Percentiles rank a stretch among this genome's conserved stretches.
Evolutionary conservation across 2,888 invertebrate species (phyloP).

Genomic region (Ophion ventricosus): DNA sequence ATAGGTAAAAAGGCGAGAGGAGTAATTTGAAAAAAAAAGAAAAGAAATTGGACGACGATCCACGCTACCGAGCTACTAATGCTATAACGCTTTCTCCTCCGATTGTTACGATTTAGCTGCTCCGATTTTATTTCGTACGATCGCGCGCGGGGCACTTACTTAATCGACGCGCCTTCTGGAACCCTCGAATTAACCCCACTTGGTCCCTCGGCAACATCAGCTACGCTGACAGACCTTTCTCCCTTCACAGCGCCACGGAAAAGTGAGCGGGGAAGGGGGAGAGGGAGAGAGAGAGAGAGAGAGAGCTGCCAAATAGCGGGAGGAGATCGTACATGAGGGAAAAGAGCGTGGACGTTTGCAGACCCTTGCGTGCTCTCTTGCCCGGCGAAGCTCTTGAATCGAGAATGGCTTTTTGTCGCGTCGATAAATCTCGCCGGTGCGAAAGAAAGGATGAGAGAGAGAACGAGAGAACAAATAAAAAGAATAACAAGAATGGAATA

Average conservation of each 20-base stretch:
- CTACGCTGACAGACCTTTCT: constrained; percentile 42
- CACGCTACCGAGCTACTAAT: neutral
- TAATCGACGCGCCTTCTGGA: constrained; percentile 60
- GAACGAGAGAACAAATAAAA: constrained; percentile 13
- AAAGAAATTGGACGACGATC: neutral
- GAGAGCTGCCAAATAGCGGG: neutral
- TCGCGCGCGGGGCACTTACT: constrained; percentile 38
- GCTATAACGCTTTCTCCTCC: constrained; percentile 4
- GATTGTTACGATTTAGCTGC: constrained; percentile 26
- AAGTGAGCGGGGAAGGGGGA: neutral
- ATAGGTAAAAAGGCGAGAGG: neutral
- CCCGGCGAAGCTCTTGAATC: constrained; percentile 52
- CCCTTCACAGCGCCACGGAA: constrained; percentile 3
- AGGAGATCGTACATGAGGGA: constrained; percentile 18
- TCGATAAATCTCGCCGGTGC: constrained; percentile 60
- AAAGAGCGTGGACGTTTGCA: constrained; percentile 41
- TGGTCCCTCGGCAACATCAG: constrained; percentile 34
- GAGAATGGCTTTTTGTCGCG: constrained; percentile 62
- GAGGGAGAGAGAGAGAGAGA: neutral
- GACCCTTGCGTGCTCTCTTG: constrained; percentile 41
- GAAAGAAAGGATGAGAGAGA: constrained; percentile 35
- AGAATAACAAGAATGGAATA: constrained; percentile 16
- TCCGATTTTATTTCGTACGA: constrained; percentile 17
- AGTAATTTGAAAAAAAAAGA: constrained; percentile 7
- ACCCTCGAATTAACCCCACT: constrained; percentile 63